Conservation (phyloP, 1,140 invertebrate species). For the Muscidifurax raptorellus region DNA sequence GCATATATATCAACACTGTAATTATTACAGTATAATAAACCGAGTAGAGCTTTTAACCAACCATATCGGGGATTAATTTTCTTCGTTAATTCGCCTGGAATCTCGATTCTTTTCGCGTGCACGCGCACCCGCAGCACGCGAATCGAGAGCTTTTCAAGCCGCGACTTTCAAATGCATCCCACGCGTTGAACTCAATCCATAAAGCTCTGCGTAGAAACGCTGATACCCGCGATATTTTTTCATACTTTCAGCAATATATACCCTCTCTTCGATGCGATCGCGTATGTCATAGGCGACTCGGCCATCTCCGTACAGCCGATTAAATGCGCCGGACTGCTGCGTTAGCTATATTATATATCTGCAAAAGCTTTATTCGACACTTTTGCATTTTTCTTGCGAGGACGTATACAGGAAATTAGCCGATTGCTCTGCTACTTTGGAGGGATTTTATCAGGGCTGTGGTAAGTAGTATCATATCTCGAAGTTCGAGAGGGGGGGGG, state of each 20-base stretch:
- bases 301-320: constrained; percentile 57
- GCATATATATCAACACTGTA: too few species aligned
- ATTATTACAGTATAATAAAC: too few species aligned
- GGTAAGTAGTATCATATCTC: too few species aligned
- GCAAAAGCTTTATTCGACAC: too few species aligned
- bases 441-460: constrained; percentile 43
- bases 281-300: constrained; percentile 51
- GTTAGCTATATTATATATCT: too few species aligned
- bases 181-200: neutral
- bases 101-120: neutral
- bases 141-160: neutral
- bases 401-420: too few species aligned
- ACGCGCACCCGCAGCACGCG: neutral
- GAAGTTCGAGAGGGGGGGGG: too few species aligned
- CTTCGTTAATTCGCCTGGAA: too few species aligned
- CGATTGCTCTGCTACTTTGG: constrained; percentile 51
- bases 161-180: too few species aligned
- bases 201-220: neutral
- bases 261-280: constrained; percentile 50
- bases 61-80: neutral
- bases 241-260: constrained; percentile 32
- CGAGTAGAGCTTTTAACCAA: neutral
- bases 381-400: too few species aligned
- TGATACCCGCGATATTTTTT: neutral
- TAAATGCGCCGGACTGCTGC: constrained; percentile 56